These are phyloP conservation scores for Todiramphus saurophagus DNA, from an alignment of 2,113 vertebrate genomes.

Conservation along the genomic window DNA sequence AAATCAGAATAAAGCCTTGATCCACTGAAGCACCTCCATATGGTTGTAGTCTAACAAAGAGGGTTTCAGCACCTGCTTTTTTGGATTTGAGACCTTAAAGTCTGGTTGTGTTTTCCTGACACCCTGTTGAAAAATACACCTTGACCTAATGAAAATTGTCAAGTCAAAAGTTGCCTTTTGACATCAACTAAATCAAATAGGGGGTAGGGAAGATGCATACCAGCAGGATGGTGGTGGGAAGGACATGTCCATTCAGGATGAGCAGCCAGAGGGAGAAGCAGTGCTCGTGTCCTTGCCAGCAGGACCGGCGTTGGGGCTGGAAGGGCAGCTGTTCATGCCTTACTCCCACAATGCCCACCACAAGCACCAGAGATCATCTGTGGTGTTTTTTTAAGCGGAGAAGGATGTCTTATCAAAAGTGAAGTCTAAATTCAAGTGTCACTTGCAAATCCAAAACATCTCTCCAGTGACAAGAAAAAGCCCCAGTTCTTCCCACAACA, in stretches of 20 bases:
- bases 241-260: too few species aligned
- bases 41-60: background rate
- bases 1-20: background rate
- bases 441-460: background rate
- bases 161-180: background rate
- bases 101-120: rapidly evolving
- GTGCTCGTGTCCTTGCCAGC: background rate
- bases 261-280: background rate
- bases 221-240: too few species aligned
- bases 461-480: rapidly evolving
- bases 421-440: background rate
- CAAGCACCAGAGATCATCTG: background rate
- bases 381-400: background rate
- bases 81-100: background rate
- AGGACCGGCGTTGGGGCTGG: rapidly evolving
- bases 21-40: background rate
- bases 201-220: too few species aligned
- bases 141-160: background rate
- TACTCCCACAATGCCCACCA: background rate
- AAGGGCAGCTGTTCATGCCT: rapidly evolving
- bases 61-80: background rate
- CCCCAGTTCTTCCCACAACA: background rate
- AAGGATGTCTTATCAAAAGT: background rate
- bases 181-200: background rate
- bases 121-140: background rate